A percentile compares a stretch with the other conserved stretches of the same genome.
These are phyloP conservation scores for Pocillopora verrucosa DNA, from an alignment of 64 coral and sea anemone genomes.

Conservation along the genomic window DNA sequence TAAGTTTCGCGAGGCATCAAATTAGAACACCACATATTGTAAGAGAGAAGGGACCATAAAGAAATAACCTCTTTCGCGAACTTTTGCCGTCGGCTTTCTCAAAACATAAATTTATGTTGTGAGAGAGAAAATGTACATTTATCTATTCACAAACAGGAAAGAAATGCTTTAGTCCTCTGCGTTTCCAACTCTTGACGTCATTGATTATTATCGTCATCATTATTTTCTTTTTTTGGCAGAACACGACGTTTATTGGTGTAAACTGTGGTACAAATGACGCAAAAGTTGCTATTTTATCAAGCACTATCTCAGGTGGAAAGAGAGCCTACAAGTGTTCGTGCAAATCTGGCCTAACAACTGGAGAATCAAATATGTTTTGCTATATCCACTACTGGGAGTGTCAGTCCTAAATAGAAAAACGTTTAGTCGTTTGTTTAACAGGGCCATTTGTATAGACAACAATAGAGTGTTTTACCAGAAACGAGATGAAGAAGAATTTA, in stretches of 20 bases:
- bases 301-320: no score
- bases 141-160: no score
- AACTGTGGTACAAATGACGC: conserved; percentile 20
- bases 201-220: no score
- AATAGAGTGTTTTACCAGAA: neutral
- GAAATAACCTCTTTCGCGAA: no score
- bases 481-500: neutral
- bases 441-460: neutral
- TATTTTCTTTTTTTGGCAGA: neutral
- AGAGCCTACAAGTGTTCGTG: neutral
- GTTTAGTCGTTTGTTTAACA: neutral
- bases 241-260: conserved; percentile 2
- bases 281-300: neutral
- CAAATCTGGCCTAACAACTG: neutral
- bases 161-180: no score
- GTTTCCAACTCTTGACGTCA: no score
- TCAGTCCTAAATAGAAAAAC: neutral
- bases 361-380: neutral
- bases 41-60: no score
- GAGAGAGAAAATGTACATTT: no score
- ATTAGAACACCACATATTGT: no score
- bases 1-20: no score
- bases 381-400: conserved; percentile 30
- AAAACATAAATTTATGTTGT: no score
- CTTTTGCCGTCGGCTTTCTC: no score